Evolutionary conservation across 2,888 invertebrate species (phyloP), one percentile per base, ranked within the genome.

Genomic region (Stictocephala bisonia): DNA sequence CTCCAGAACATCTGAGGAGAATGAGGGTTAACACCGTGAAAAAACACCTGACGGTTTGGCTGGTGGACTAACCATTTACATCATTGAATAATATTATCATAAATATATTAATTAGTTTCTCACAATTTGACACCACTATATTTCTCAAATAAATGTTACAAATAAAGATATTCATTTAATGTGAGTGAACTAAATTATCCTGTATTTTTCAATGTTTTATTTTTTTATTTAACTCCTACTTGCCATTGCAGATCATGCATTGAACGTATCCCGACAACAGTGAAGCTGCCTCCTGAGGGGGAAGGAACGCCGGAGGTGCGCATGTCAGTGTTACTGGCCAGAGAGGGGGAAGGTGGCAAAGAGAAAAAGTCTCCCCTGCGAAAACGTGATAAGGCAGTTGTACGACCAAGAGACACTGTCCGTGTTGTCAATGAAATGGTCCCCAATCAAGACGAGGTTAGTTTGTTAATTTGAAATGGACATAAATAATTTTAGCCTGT

Each of bases 251-350:
- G 78, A 66, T 85, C 86, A 79, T 86, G 85, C 79, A 78, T 86
- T n/a, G 89, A 89, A 80, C 85, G 87, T 70, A 86, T 86, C 72
- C 87, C 85, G 80, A 86, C 86, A 80, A 83, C 84, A 75, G 84
- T 85, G 82, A 87, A 85, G 81, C 81, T 84, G 76, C 86, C 84
- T 4, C 83, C 84, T 74, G 83, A 82, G 72, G 84, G 50, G 7
- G 50, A 51, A 4, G 68, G 68, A 3, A 87, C 88, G 1, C 87
- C 89, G 0, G 89, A 89, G 85, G 88, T 88, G 81, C 89, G 91
- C 73, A 92, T 92, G 91, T 90, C 90, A 0, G 90, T 92, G 73
- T 83, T 92, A 69, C 83, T 92, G 80, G 89, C 90, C 6, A 88
- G 90, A 71, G 90, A 91, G 78, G 90, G 90, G 78, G 88, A 84